A percentile compares a stretch with the other conserved stretches of the same genome.
Conservation (phyloP, 92 coral and sea anemone genomes). For the Epizoanthus ramosus region DNA sequence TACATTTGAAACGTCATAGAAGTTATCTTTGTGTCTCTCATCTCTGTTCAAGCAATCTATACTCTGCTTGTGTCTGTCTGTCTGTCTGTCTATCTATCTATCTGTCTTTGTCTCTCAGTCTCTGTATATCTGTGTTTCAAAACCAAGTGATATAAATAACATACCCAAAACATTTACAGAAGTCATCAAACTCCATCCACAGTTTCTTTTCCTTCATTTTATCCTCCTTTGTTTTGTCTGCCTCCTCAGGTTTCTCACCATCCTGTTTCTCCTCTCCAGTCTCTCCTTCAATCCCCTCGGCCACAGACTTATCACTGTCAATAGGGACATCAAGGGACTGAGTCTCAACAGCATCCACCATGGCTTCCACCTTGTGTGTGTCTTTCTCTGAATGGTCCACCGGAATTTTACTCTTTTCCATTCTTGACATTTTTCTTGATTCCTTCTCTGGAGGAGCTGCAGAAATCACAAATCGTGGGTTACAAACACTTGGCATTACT, state of each 20-base stretch:
- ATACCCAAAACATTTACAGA: conserved; percentile 97
- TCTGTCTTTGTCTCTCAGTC: no score
- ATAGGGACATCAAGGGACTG: conserved; percentile 60
- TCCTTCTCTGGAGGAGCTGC: conserved; percentile 79
- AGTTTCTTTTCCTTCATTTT: conserved; percentile 81
- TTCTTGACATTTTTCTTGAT: conserved; percentile 68
- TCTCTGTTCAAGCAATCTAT: no score
- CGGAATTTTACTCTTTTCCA: conserved; percentile 76
- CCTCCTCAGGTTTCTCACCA: conserved; percentile 75
- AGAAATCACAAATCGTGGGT: not conserved
- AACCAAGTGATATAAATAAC: not conserved
- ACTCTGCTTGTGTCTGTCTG: no score
- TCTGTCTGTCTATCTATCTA: no score
- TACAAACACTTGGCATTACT: not conserved
- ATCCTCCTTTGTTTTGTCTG: conserved; percentile 59
- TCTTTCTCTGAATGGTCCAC: conserved; percentile 55
- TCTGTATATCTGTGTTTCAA: no score
- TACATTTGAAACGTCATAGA: no score
- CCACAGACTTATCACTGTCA: conserved; percentile 65
- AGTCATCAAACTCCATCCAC: conserved; percentile 99
- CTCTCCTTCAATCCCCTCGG: conserved; percentile 74
- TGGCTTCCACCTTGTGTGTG: conserved; percentile 54
- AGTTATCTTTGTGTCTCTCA: no score
- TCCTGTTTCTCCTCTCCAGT: conserved; percentile 78
- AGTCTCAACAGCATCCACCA: conserved; percentile 53